A percentile compares a stretch with the other conserved stretches of the same genome.
Evolutionary conservation across 2,888 invertebrate genomes (phyloP).

Genomic region (Drepana falcataria): DNA sequence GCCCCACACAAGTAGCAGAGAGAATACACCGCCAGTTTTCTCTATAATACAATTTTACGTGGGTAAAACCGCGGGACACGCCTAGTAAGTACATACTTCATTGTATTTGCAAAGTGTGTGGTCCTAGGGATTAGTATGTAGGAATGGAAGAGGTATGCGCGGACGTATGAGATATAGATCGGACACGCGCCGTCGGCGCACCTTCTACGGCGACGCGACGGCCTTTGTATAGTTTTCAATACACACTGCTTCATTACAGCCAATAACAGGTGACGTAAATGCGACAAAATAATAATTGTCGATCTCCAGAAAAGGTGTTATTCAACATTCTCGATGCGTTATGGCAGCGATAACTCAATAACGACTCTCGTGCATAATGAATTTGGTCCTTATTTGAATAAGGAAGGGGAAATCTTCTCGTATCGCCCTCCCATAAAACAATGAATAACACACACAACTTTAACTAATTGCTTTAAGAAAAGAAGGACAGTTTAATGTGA

Average conservation of each 20-base stretch:
- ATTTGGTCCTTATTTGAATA: neutral
- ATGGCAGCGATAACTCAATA: neutral
- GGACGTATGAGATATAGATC: conserved; percentile 48
- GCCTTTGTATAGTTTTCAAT: conserved; percentile 12
- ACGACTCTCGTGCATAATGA: neutral
- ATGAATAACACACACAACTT: too few relatives aligned
- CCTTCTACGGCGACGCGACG: conserved; percentile 41
- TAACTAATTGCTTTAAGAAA: too few relatives aligned
- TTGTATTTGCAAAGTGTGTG: neutral
- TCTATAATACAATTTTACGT: too few relatives aligned
- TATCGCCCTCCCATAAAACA: too few relatives aligned
- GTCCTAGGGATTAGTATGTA: neutral
- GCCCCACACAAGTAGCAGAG: too few relatives aligned
- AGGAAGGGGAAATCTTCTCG: neutral
- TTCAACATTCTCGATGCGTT: neutral
- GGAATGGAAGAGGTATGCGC: conserved; percentile 18
- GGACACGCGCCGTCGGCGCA: conserved; percentile 35
- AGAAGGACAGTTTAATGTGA: too few relatives aligned
- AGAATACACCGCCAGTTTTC: too few relatives aligned
- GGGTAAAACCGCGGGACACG: too few relatives aligned
- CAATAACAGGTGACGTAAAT: neutral
- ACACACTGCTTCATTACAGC: neutral
- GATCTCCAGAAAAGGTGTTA: neutral
- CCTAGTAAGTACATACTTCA: too few relatives aligned
- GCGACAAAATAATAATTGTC: neutral